Conservation (phyloP, 2,113 vertebrate species). For the Pseudorectes ferrugineus region DNA sequence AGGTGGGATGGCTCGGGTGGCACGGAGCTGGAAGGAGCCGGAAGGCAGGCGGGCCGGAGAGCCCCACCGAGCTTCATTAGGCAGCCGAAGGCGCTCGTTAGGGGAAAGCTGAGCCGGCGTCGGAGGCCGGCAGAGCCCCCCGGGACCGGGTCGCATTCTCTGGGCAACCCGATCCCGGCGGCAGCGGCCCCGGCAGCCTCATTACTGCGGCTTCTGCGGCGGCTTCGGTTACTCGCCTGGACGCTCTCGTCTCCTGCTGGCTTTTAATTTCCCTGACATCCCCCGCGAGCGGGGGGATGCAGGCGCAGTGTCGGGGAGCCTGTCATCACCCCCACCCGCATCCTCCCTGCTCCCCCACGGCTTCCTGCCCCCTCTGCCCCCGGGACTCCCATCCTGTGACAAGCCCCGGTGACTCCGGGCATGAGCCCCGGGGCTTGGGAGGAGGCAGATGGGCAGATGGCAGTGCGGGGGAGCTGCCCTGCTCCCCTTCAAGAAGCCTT, state of each 20-base stretch:
- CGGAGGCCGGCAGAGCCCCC: not conserved
- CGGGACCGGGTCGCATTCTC: constrained; percentile 24
- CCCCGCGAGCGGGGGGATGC: not conserved
- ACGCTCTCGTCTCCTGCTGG: not conserved
- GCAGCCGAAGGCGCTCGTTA: not conserved
- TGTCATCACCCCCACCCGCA: not conserved
- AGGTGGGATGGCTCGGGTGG: not conserved
- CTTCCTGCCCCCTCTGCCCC: not conserved
- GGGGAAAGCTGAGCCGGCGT: constrained; percentile 57
- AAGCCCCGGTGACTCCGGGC: rapidly evolving
- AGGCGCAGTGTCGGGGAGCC: not conserved
- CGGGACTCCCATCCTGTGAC: not conserved
- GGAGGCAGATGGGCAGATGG: not conserved
- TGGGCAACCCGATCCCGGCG: constrained; percentile 47
- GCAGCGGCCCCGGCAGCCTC: constrained; percentile 8
- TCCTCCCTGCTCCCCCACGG: not conserved
- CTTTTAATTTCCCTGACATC: constrained; percentile 33
- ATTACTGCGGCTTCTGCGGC: not conserved
- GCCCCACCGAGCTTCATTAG: constrained; percentile 42
- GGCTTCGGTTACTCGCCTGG: constrained; percentile 28
- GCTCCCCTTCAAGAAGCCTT: not conserved
- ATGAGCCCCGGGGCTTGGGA: not conserved
- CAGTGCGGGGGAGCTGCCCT: not conserved
- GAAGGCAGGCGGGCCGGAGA: not conserved
- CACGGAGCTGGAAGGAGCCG: not conserved